Percentiles rank a stretch among this genome's conserved stretches.
Evolutionary conservation across 2,113 vertebrate species (phyloP).

Genomic region (Coregonus clupeaformis): DNA sequence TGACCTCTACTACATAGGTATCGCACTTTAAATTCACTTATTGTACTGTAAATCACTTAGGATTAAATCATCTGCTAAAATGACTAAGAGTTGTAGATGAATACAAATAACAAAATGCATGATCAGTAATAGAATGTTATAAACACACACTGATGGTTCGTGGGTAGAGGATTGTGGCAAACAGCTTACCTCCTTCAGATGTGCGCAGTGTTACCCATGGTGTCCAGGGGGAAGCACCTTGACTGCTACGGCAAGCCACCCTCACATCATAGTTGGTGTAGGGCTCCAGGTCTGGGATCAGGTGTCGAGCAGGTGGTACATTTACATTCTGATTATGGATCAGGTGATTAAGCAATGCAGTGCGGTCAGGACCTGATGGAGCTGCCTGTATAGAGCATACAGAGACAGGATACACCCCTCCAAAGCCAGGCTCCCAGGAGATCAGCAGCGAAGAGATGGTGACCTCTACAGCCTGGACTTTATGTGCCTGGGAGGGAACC

Average conservation of each 20-base stretch:
- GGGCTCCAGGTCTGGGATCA: conserved; percentile 71
- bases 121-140: too few species aligned
- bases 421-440: conserved; percentile 79
- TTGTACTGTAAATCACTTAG: too few species aligned
- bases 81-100: too few species aligned
- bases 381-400: conserved; percentile 81
- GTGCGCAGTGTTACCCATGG: conserved; percentile 76
- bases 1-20: too few species aligned
- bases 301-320: conserved; percentile 70
- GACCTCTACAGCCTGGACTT: conserved; percentile 65
- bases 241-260: conserved; percentile 80
- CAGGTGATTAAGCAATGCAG: conserved; percentile 43
- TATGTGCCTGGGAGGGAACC: conserved; percentile 71
- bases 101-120: too few species aligned
- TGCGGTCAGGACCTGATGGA: conserved; percentile 8
- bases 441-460: conserved; percentile 68
- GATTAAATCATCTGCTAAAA: too few species aligned
- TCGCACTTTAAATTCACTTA: too few species aligned
- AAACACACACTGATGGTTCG: not conserved
- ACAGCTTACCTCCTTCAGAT: conserved; percentile 75
- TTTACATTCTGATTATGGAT: conserved; percentile 73
- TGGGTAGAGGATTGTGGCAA: not conserved
- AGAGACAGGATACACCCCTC: conserved; percentile 76
- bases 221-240: conserved; percentile 82
- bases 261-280: conserved; percentile 77